phyloP scores from a whole-genome alignment of 1,140 invertebrate species.

The Apis mellifera region Amel_HAv3.1 CM009940.2:1781501-1782000 shows the following conservation, averaged over 20 bases:
- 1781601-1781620: neutral
- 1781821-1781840: slow-evolving; percentile 4
- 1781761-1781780: neutral
- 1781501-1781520: no score
- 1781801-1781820: neutral
- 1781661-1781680: neutral
- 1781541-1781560: no score
- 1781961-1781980: neutral
- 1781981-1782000: slow-evolving; percentile 37
- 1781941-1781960: slow-evolving; percentile 31
- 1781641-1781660: neutral
- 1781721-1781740: neutral
- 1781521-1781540: no score
- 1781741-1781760: neutral
- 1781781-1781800: neutral
- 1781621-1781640: neutral
- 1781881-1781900: slow-evolving; percentile 34
- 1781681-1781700: neutral
- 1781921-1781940: slow-evolving; percentile 26
- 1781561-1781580: no score
- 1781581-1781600: neutral
- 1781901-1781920: slow-evolving; percentile 38
- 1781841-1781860: slow-evolving; percentile 18
- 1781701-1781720: neutral
- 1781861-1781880: neutral